These are phyloP conservation scores for Phenganax stokvisi DNA, from an alignment of 92 coral and sea anemone species.

Conservation along the genomic window DNA sequence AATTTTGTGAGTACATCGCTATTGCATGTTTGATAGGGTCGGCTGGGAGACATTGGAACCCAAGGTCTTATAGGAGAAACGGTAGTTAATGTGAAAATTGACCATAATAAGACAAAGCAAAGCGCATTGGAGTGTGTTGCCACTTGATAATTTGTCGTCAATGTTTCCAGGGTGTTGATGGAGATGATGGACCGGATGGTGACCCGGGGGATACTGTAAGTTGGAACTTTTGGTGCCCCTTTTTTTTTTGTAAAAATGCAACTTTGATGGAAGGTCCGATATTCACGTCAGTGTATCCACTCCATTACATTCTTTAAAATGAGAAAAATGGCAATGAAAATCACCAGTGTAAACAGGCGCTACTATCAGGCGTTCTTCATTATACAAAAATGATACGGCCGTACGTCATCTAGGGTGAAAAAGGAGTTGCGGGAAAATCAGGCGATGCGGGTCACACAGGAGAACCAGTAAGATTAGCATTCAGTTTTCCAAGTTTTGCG, in stretches of 20 bases:
- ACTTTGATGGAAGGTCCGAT: too few relatives aligned
- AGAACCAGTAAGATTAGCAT: background rate
- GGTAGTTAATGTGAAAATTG: background rate
- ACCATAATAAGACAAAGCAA: too few relatives aligned
- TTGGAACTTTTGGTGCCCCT: too few relatives aligned
- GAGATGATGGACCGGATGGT: constrained; percentile 33
- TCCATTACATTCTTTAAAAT: background rate
- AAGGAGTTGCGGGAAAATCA: constrained; percentile 26
- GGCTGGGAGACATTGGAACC: background rate
- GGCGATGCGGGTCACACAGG: constrained; percentile 25
- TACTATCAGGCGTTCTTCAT: too few relatives aligned
- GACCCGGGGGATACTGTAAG: constrained; percentile 31
- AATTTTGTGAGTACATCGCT: background rate
- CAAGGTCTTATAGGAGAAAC: constrained; percentile 9
- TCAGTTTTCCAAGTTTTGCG: background rate
- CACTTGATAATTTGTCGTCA: background rate
- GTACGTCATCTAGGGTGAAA: background rate
- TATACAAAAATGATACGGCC: too few relatives aligned
- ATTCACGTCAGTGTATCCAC: background rate
- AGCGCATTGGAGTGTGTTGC: too few relatives aligned
- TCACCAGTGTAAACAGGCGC: too few relatives aligned
- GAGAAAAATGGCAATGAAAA: too few relatives aligned
- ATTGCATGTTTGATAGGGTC: background rate
- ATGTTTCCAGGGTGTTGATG: constrained; percentile 8
- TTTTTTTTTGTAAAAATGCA: background rate